Base-by-base conservation (phyloP, 92 coral and sea anemone species). In the Meandrina meandrites region DNA sequence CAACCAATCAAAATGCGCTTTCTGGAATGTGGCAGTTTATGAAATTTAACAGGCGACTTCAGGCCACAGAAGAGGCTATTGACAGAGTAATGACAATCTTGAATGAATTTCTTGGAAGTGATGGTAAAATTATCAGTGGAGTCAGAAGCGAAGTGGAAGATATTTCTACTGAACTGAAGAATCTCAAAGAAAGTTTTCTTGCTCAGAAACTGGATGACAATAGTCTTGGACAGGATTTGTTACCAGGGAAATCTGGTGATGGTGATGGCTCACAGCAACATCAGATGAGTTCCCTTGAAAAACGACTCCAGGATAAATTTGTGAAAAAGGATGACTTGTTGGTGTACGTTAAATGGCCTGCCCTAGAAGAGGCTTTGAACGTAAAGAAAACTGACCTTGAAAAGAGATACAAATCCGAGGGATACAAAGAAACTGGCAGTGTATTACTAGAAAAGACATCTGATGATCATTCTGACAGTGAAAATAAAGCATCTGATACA, bases 11-110 rank as follows among this genome's bases (percentile, higher is more conserved):
- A 50, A 93, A 81, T 68, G 64, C 89, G 5, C 92, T 97, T 19
- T 88, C 96, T 34, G 95, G 96, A 37, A 91, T 95, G 82, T 97
- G 99, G 99, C 96, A 97, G 92, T 92, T 93, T 69, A 95, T 97
- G 98, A 97, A 94, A 84, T 79, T 95, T 4, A 89, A 93, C 84
- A 91, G 95, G 19, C 81, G 99, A 32, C 92, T 97, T 0, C 98
- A 92, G 74, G 99, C 99, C 4, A 92, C 98, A 4, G 99, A 97
- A 81, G 99, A 95, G 74, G 99, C 90, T 16, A 93, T 97, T 31
- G 99, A 97, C 37, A 90, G 95, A 80, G 80, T 93, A 62, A 97
- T 97, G 99, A 79, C 95, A 30, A 93, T 97, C 68, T 79, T 97
- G 69, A 88, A 97, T 79, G 97, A 93, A 27, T 93, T 92, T 35